Conservation (phyloP, 2,113 vertebrate species). For the Chloebia gouldiae region DNA sequence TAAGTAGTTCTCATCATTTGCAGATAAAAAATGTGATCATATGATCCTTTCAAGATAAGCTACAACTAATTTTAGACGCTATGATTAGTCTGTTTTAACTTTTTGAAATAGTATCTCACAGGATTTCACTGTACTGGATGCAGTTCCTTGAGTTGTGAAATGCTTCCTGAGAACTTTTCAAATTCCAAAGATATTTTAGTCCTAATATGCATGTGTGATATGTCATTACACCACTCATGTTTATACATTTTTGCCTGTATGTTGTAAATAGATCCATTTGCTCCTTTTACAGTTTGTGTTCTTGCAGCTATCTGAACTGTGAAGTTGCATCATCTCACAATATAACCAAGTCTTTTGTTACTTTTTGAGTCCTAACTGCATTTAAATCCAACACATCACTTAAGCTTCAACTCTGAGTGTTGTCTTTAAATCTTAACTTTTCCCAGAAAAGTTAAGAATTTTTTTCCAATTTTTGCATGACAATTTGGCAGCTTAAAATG, state of each 20-base stretch:
- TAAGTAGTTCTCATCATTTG: not conserved
- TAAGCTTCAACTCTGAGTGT: not conserved
- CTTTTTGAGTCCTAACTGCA: not conserved
- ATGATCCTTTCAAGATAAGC: constrained; percentile 18
- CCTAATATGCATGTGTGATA: not conserved
- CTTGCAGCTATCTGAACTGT: not conserved
- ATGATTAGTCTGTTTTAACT: not conserved
- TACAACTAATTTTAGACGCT: constrained; percentile 9
- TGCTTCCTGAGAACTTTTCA: not conserved
- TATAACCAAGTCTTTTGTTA: not conserved
- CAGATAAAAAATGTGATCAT: constrained; percentile 11
- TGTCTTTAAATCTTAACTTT: not conserved
- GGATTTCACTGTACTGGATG: not conserved
- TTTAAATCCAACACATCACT: not conserved
- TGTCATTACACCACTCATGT: not conserved
- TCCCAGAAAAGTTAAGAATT: not conserved
- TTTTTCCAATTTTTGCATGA: not conserved
- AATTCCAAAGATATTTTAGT: constrained; percentile 19
- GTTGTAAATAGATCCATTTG: not conserved
- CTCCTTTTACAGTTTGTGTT: not conserved
- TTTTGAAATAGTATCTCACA: not conserved
- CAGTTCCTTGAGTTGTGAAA: not conserved
- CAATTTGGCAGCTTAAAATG: not conserved
- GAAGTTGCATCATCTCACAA: not conserved
- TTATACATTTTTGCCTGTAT: not conserved